phyloP scores from a whole-genome alignment of 1,140 invertebrate genomes.

The Drosophila pseudoananassae region DNA sequence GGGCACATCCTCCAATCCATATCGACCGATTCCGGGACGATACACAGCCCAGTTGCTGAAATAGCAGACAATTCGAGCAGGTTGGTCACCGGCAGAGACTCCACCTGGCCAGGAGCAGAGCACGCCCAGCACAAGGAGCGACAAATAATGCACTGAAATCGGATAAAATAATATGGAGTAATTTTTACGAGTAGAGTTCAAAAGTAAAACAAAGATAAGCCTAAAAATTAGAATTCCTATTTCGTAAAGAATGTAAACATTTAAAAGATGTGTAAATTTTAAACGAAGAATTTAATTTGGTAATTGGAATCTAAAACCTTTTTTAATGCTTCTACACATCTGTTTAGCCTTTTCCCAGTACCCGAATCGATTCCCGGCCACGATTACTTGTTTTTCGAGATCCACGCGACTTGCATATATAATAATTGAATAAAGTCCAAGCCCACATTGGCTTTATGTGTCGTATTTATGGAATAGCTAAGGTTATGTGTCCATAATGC shows the following conservation, averaged over 20 bases:
- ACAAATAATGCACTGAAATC: constrained; percentile 39
- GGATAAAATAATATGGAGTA: too few species aligned
- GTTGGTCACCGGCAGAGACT: constrained; percentile 44
- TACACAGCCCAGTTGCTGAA: constrained; percentile 97
- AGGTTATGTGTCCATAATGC: constrained; percentile 73
- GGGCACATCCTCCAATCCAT: constrained; percentile 93
- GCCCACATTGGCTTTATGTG: constrained; percentile 7
- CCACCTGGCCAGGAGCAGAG: constrained; percentile 21
- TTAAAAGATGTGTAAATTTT: background rate
- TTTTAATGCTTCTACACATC: background rate
- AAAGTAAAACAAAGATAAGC: too few species aligned
- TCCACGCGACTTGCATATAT: constrained; percentile 58
- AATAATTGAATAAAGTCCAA: constrained; percentile 44
- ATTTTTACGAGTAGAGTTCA: background rate
- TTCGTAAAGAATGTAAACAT: background rate
- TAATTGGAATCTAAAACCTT: background rate
- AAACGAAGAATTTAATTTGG: background rate
- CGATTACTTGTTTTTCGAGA: constrained; percentile 54
- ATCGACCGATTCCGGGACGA: constrained; percentile 91
- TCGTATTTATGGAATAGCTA: constrained; percentile 51
- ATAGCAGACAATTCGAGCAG: constrained; percentile 91
- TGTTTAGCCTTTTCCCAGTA: background rate
- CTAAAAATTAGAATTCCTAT: background rate
- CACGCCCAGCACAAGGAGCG: constrained; percentile 45
- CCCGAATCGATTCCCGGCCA: constrained; percentile 16